Evolutionary conservation across 2,797 vertebrate genomes (phyloP).

Genomic region (Botia kubotai): DNA sequence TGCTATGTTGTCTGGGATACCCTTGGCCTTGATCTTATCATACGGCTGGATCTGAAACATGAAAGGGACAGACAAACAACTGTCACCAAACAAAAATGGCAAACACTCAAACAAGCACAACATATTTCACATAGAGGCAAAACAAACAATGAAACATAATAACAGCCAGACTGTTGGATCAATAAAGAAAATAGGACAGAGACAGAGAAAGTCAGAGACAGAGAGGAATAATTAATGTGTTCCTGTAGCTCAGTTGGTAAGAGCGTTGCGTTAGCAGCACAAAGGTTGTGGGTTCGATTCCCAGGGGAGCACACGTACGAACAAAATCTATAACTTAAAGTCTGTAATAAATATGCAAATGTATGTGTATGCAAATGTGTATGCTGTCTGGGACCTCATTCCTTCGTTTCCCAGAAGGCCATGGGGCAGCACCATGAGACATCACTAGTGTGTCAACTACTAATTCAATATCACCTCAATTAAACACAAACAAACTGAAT

Average conservation of each 20-base stretch:
- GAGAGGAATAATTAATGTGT: neutral
- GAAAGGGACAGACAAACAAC: neutral
- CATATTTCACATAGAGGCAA: neutral
- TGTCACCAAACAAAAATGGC: neutral
- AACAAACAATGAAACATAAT: slow-evolving; percentile 1
- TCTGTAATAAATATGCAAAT: no score
- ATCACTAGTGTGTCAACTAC: slow-evolving; percentile 20
- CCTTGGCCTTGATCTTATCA: slow-evolving; percentile 88
- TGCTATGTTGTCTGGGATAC: slow-evolving; percentile 88
- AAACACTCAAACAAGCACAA: neutral
- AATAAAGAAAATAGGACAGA: neutral
- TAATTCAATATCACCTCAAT: neutral
- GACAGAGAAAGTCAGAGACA: neutral
- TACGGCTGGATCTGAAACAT: slow-evolving; percentile 91
- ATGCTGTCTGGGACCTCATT: no score
- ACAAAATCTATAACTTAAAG: no score
- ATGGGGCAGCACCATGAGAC: slow-evolving; percentile 8
- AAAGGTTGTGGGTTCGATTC: no score
- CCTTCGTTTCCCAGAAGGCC: slow-evolving; percentile 28
- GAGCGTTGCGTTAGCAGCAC: no score
- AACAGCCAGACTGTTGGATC: slow-evolving; percentile 20
- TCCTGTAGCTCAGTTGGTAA: no score
- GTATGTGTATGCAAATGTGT: no score
- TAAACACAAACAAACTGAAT: neutral
- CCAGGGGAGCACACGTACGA: no score